These are phyloP conservation scores for Bradynema listronoti DNA, from an alignment of 1,140 invertebrate genomes.

Conservation along the genomic window DNA sequence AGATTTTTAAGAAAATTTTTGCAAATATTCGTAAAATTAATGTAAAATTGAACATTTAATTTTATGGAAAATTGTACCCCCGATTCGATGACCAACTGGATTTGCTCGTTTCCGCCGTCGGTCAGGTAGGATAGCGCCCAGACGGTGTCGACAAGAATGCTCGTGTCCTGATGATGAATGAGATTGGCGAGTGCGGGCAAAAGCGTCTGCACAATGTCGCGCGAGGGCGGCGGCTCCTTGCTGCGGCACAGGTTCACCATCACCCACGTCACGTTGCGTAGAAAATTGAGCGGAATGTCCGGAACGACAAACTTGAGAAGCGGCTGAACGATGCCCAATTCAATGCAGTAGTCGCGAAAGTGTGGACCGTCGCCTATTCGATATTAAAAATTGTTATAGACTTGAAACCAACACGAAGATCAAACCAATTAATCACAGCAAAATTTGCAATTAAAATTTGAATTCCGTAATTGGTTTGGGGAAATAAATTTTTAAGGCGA, in stretches of 20 bases:
- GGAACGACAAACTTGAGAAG: constrained; percentile 82
- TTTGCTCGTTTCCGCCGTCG: constrained; percentile 87
- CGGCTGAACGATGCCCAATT: constrained; percentile 78
- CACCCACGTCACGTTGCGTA: constrained; percentile 95
- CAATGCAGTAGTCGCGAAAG: constrained; percentile 82
- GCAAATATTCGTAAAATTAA: constrained; percentile 4
- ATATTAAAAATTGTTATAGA: no score
- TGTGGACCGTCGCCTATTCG: constrained; percentile 81
- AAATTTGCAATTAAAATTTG: no score
- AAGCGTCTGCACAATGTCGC: constrained; percentile 66
- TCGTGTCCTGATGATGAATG: constrained; percentile 88
- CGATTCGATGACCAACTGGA: constrained; percentile 63
- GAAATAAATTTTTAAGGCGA: no score
- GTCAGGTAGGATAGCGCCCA: constrained; percentile 98
- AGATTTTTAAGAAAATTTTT: constrained; percentile 71
- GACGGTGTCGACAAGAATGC: constrained; percentile 96
- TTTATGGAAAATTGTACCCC: constrained; percentile 16
- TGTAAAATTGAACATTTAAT: background rate
- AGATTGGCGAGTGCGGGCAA: constrained; percentile 85
- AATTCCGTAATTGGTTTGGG: no score
- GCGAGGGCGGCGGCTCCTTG: constrained; percentile 74
- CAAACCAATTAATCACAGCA: no score
- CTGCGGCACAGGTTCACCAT: constrained; percentile 92
- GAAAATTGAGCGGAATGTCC: constrained; percentile 81
- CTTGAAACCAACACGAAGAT: no score